These are phyloP conservation scores for Dendroctonus ponderosae DNA, from an alignment of 1,140 invertebrate genomes.

Conservation along the genomic window DNA sequence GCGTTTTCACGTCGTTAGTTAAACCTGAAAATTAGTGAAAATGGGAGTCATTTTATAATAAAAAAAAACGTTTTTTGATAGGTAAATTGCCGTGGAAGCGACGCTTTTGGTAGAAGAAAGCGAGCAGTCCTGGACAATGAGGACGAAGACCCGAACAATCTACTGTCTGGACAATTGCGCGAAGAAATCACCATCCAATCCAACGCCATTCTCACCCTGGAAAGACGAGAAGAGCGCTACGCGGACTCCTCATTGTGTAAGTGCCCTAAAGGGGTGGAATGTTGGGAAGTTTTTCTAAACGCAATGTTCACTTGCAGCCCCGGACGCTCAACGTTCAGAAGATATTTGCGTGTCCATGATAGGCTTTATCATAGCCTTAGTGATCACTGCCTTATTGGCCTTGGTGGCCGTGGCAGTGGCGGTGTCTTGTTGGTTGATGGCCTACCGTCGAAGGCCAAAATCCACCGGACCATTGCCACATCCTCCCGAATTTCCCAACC, in stretches of 20 bases:
- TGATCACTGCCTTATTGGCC: constrained; percentile 86
- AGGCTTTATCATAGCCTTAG: constrained; percentile 86
- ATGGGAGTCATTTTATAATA: background rate
- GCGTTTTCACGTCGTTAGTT: too few relatives aligned
- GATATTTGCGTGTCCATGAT: constrained; percentile 93
- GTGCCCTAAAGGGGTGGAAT: constrained; percentile 19
- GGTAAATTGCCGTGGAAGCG: constrained; percentile 88
- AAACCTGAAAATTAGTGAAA: too few relatives aligned
- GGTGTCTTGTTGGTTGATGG: constrained; percentile 93
- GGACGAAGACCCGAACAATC: constrained; percentile 60
- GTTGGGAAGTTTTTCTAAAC: background rate
- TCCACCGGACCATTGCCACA: constrained; percentile 86
- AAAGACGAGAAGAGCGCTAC: constrained; percentile 72
- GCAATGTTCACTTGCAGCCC: constrained; percentile 53
- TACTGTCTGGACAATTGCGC: constrained; percentile 76
- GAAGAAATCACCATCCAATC: constrained; percentile 92
- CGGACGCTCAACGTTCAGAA: constrained; percentile 67
- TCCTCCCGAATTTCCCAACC: constrained; percentile 92
- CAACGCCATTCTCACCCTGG: constrained; percentile 86
- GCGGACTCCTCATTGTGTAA: constrained; percentile 70
- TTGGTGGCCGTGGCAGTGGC: constrained; percentile 90
- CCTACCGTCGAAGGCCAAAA: constrained; percentile 82
- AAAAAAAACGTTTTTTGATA: constrained; percentile 44
- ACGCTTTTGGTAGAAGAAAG: constrained; percentile 82
- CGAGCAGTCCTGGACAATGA: constrained; percentile 61